phyloP scores from a whole-genome alignment of 2,113 vertebrate genomes.

The Serinus canaria region DNA sequence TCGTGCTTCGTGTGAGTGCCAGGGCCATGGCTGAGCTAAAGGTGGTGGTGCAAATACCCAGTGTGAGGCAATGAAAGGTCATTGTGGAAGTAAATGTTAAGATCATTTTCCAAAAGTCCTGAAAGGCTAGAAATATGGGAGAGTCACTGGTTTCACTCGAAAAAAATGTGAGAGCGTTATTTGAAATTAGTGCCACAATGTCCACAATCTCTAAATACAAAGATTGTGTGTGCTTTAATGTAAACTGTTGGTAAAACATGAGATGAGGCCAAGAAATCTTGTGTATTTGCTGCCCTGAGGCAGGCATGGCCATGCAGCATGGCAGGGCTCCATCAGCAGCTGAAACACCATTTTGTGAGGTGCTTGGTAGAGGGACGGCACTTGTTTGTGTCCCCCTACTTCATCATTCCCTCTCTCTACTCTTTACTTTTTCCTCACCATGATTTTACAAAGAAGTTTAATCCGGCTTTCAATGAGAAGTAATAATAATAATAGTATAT shows the following conservation, averaged over 20 bases:
- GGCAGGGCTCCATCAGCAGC: background rate
- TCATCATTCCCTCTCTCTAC: background rate
- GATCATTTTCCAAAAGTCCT: background rate
- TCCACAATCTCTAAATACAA: background rate
- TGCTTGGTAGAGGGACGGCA: background rate
- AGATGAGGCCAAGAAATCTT: constrained; percentile 19
- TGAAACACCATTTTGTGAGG: background rate
- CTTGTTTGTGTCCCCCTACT: background rate
- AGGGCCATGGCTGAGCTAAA: background rate
- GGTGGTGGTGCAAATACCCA: background rate
- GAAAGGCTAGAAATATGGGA: background rate
- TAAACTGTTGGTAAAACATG: background rate
- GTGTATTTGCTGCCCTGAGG: background rate
- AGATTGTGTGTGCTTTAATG: background rate
- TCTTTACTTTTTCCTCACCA: background rate
- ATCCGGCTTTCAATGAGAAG: background rate
- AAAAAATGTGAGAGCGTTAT: background rate
- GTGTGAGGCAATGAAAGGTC: background rate
- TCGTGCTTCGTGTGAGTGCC: background rate
- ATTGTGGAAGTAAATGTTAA: constrained; percentile 12
- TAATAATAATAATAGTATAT: background rate
- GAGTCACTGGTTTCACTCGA: background rate
- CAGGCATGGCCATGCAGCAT: rapidly evolving
- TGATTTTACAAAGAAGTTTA: background rate
- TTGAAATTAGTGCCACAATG: background rate